A percentile compares a stretch with the other conserved stretches of the same genome.
Conservation (phyloP, 2,888 invertebrate species). For the Phymatocera aterrima region DNA sequence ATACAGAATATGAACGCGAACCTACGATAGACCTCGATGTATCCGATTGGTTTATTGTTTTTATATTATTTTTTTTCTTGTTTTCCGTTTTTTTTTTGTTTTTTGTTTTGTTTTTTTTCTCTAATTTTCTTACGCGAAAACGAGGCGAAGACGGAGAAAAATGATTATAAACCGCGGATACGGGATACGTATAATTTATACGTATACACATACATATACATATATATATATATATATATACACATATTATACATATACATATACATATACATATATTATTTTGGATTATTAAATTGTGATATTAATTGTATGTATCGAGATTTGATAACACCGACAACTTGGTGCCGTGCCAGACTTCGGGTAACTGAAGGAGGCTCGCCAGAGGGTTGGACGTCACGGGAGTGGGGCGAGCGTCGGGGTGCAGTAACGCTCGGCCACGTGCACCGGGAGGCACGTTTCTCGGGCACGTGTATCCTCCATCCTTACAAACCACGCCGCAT, state of each 20-base stretch:
- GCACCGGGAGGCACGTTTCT: constrained; percentile 70
- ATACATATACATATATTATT: background rate
- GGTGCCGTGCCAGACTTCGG: constrained; percentile 46
- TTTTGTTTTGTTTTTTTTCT: constrained; percentile 1
- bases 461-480: constrained; percentile 66
- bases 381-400: constrained; percentile 57
- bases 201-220: background rate
- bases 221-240: background rate
- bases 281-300: background rate
- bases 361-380: constrained; percentile 34
- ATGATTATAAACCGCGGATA: background rate
- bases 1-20: constrained; percentile 24
- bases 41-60: background rate
- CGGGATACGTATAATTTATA: background rate
- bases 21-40: constrained; percentile 21
- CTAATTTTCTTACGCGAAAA: constrained; percentile 22
- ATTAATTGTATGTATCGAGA: background rate
- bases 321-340: constrained; percentile 28
- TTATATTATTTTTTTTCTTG: constrained; percentile 2
- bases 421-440: constrained; percentile 65
- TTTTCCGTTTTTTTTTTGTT: constrained; percentile 15
- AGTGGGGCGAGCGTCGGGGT: constrained; percentile 61
- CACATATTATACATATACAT: no score
- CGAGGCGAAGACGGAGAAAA: background rate
- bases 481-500: constrained; percentile 35